Evolutionary conservation across 2,113 vertebrate species (phyloP), one percentile per base, ranked within the genome.

Genomic region (Ptychochromis oligacanthus): DNA sequence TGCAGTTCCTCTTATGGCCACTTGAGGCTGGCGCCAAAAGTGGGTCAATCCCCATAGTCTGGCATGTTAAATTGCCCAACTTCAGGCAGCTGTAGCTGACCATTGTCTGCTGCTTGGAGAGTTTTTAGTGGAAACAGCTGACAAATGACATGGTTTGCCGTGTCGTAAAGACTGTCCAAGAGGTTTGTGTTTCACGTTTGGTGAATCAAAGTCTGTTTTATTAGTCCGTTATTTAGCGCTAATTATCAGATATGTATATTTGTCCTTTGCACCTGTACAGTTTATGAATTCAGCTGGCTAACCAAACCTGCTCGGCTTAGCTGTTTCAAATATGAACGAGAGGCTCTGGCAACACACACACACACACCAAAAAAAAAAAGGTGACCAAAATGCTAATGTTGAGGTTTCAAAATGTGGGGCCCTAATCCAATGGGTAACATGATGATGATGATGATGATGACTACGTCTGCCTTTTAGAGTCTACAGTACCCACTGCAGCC

Each of bases 21-120:
- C 40, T 49, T 49, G 40, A 49, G 0, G 65, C 24, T 26, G 15
- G 0, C 15, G 64, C 18, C 49, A 55, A 55, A 9, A n/a, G 11
- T 20, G 1, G 7, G 6, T 52, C 6, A 7, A 18, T 20, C 4
- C 52, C 18, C 20, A 54, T 20, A 4, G 18, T 20, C 18, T 20
- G 2, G 17, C 52, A 54, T 54, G 52, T 20, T 54, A 55, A 55
- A 54, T 46, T 46, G 43, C 13, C 43, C 43, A 46, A 46, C 13
- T 46, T 13, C 14, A 46, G 3, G 4, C 43, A 46, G 13, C 40
- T 43, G 40, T 13, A 43, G 40, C 49, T 20, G 49, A 54, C 7
- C 18, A 11, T 11, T 40, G 10, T 46, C 14, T 46, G 64, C 22
- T 46, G 18, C 3, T 43, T 43, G 2, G 40, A 12, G 10, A 34